A percentile compares a stretch with the other conserved stretches of the same genome.
These are phyloP conservation scores for Lateolabrax maculatus DNA, from an alignment of 2,797 vertebrate genomes.

Conservation along the genomic window DNA sequence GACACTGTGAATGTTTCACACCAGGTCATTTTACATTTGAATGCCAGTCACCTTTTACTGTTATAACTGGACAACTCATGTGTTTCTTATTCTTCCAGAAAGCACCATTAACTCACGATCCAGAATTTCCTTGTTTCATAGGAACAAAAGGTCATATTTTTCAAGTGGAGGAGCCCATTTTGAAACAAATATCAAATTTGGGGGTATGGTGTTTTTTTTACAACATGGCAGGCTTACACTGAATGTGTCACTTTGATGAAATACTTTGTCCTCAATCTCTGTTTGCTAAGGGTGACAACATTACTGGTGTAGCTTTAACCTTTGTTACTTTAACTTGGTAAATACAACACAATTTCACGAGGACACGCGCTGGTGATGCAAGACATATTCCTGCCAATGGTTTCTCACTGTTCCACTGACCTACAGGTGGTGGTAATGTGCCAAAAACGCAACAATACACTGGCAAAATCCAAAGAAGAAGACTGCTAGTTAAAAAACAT, in stretches of 20 bases:
- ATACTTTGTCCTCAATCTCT: background rate
- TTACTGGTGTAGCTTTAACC: slow-evolving; percentile 1
- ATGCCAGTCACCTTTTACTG: background rate
- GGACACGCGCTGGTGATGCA: background rate
- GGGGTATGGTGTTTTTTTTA: background rate
- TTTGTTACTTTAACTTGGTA: background rate
- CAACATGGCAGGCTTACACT: background rate
- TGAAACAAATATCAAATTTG: background rate
- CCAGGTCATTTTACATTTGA: background rate
- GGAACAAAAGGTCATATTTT: background rate
- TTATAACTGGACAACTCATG: background rate
- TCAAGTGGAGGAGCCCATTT: background rate
- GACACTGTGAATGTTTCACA: slow-evolving; percentile 10
- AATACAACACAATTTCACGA: slow-evolving; percentile 1
- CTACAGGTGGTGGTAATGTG: background rate
- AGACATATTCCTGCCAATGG: background rate
- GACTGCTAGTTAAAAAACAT: background rate
- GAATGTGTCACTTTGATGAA: background rate
- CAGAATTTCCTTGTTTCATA: background rate
- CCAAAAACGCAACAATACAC: background rate
- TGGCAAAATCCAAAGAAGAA: background rate
- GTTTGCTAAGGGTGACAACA: slow-evolving; percentile 15
- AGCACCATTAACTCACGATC: background rate
- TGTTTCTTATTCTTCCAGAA: background rate
- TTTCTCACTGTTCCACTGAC: background rate